phyloP scores from a whole-genome alignment of 2,888 invertebrate species.

The Eudasyphora cyanicolor region DNA sequence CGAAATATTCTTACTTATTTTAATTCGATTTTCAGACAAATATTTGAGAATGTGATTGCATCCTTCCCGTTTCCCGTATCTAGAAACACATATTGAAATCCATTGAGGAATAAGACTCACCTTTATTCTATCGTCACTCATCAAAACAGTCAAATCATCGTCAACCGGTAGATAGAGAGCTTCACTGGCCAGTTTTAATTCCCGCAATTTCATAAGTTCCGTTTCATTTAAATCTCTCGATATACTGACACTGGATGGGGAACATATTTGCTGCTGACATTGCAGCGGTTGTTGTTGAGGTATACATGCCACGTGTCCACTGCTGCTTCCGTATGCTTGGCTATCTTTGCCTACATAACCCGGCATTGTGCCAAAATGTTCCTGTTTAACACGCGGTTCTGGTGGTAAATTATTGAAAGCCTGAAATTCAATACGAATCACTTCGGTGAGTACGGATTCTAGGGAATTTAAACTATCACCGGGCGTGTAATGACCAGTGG shows the following conservation, averaged over 20 bases:
- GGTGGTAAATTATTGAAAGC: constrained; percentile 79
- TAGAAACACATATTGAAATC: no score
- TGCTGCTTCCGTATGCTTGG: constrained; percentile 36
- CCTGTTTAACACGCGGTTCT: constrained; percentile 72
- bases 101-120: no score
- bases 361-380: constrained; percentile 67
- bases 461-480: constrained; percentile 82
- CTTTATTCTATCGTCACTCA: constrained; percentile 83
- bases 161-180: constrained; percentile 91
- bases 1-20: no score
- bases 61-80: no score
- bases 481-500: constrained; percentile 64
- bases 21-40: no score
- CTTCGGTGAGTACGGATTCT: constrained; percentile 91
- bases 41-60: no score
- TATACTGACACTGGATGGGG: constrained; percentile 71
- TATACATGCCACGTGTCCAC: constrained; percentile 37
- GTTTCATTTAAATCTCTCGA: constrained; percentile 85
- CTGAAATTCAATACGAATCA: constrained; percentile 92
- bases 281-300: constrained; percentile 59
- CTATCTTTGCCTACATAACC: constrained; percentile 30
- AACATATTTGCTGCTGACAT: constrained; percentile 69
- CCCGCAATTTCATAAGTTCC: constrained; percentile 91
- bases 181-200: constrained; percentile 92
- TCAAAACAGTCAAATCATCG: constrained; percentile 87